Evolutionary conservation across 2,888 invertebrate species (phyloP), one percentile per base, ranked within the genome.

Genomic region (Heliconius hortense): DNA sequence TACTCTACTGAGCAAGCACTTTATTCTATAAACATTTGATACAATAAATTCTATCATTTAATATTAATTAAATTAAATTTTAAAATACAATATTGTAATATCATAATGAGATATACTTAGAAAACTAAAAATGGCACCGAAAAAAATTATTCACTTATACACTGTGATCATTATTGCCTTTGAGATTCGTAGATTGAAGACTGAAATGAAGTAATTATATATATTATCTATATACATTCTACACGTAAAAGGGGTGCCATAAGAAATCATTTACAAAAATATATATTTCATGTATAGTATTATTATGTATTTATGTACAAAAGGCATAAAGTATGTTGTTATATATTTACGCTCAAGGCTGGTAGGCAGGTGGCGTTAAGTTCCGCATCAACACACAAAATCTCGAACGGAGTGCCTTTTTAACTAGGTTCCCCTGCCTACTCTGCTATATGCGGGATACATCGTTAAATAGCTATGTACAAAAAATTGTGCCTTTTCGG

Each of bases 171-270:
- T 84, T 85, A 86, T 89, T 90, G 91, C 91, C 91, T 89, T 90
- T 92, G 92, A 93, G 92, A 92, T 93, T 93, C 93, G 89, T 91
- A 90, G 89, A 89, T 87, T 82, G 89, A 93, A 93, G 92, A 93
- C 93, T 93, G 93, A 92, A 86, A 85, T 84, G 86, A 87, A 86
- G 85, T 80, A 78, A 76, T 81, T 81, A 80, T 82, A 78, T 83
- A 85, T 84, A 60, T 81, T 80, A 82, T 88, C 85, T 79, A 74
- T 76, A 78, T 78, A 81, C 83, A 81, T 82, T 81, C 81, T 83
- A 84, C 89, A 84, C 81, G 83, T 81, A 89, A 90, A 88, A 81
- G 82, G 86, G 87, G 93, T 93, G 93, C 93, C 93, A 93, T 93
- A 91, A 82, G 85, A 87, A 87, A 88, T 85, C 84, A 84, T 82